Base-by-base conservation (phyloP, 92 coral and sea anemone genomes). In the Parazoanthus darwini region DNA sequence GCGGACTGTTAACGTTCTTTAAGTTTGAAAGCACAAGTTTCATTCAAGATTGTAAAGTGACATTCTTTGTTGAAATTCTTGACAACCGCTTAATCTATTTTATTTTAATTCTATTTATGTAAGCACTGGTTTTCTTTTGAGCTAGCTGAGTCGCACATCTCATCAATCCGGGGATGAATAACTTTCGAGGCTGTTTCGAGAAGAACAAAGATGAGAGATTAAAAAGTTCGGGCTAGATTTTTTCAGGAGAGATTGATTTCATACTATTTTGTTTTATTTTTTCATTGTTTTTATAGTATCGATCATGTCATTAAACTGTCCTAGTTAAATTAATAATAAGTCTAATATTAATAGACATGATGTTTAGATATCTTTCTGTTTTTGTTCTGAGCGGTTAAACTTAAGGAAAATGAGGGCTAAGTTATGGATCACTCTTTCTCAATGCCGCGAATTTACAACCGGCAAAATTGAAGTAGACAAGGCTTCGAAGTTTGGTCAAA, bases 401-500 rank as follows among this genome's bases (percentile, higher is more conserved):
- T 67, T 67, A 67, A 67, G 73, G 33, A 67, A 67, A 67, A 20
- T 25, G 73, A 67, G 73, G 33, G 73, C 73, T 67, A 67, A 67
- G 73, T 67, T 67, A 67, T 67, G 73, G 73, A 67, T 25, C 73
- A 67, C 73, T 67, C 73, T 25, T 67, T 67, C 73, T 67, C 73
- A 3, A 67, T 67, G 73, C 73, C 73, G 73, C 33, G 73, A 67
- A 67, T 67, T 67, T 67, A 25, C 73, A 67, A 67, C 5, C 73
- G 80, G 80, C 80, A 42, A 77, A 77, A 77, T 39, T 77, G 39
- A 77, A 42, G 44, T 77, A 38, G 73, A 67, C 73, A 67, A 67
- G 73, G 33, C 33, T 67, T 67, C 73, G 73, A 67, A 67, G 73
- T 67, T 67, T 67, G 73, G 73, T 67, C 73, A 67, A 67, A 29